phyloP scores from a whole-genome alignment of 1,140 invertebrate species.

The Neodiprion pinetum region DNA sequence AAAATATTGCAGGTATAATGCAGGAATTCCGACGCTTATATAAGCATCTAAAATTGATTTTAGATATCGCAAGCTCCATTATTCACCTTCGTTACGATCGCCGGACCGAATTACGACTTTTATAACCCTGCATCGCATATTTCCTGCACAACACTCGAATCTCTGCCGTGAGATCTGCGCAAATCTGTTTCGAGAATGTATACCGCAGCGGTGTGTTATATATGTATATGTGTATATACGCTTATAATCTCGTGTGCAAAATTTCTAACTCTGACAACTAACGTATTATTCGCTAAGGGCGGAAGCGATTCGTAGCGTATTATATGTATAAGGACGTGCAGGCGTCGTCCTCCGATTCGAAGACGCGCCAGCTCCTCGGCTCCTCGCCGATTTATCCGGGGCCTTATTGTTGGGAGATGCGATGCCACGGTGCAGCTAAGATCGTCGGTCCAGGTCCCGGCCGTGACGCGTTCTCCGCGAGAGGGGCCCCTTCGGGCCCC shows the following conservation, averaged over 20 bases:
- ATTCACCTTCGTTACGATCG: neutral
- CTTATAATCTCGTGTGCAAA: too few relatives aligned
- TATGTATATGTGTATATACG: too few relatives aligned
- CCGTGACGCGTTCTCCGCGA: neutral
- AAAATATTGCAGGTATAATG: constrained; percentile 8
- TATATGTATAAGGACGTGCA: constrained; percentile 11
- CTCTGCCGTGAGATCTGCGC: too few relatives aligned
- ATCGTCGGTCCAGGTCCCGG: neutral
- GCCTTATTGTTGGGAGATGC: constrained; percentile 27
- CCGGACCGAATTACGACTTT: neutral
- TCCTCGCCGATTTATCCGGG: constrained; percentile 31
- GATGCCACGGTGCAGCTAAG: neutral
- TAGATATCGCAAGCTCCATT: neutral
- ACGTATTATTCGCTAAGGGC: too few relatives aligned
- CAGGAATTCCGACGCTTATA: neutral
- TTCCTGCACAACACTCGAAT: too few relatives aligned
- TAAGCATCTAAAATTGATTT: neutral
- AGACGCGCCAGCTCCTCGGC: constrained; percentile 12
- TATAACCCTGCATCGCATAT: neutral
- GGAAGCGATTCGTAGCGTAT: too few relatives aligned
- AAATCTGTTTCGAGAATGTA: too few relatives aligned
- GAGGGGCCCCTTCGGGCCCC: neutral
- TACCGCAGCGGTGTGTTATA: too few relatives aligned
- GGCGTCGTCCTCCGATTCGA: neutral
- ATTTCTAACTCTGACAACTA: too few relatives aligned